Evolutionary conservation across 2,113 vertebrate species (phyloP).

Genomic region (Pseudolaguvia tuberculata): DNA sequence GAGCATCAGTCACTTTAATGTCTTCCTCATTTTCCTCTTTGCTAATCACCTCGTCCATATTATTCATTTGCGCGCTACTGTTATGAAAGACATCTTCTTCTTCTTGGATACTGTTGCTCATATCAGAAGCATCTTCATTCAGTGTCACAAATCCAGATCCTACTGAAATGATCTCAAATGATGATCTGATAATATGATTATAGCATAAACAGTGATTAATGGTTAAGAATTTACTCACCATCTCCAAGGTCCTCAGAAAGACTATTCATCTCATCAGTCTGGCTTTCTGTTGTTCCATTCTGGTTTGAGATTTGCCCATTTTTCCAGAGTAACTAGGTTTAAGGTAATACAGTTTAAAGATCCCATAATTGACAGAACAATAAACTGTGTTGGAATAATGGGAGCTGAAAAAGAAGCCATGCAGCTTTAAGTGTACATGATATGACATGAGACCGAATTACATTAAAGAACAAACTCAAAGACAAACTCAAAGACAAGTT

Average conservation of each 20-base stretch:
- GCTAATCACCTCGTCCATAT: slow-evolving; percentile 50
- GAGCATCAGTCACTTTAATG: slow-evolving; percentile 66
- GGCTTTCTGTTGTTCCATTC: slow-evolving; percentile 60
- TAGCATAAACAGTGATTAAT: neutral
- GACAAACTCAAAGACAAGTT: no score
- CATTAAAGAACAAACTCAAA: no score
- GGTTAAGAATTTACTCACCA: slow-evolving; percentile 52
- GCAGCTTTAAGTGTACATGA: neutral
- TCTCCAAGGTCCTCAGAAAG: slow-evolving; percentile 50
- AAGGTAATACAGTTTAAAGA: slow-evolving; percentile 23
- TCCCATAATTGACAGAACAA: neutral
- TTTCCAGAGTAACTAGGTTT: slow-evolving; percentile 66
- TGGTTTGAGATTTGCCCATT: slow-evolving; percentile 70
- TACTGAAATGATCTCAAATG: slow-evolving; percentile 61
- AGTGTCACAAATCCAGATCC: slow-evolving; percentile 62
- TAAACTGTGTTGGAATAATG: neutral
- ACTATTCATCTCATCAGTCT: slow-evolving; percentile 54
- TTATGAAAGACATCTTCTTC: slow-evolving; percentile 57
- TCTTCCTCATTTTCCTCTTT: slow-evolving; percentile 62
- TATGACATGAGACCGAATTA: neutral
- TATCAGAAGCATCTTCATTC: slow-evolving; percentile 62
- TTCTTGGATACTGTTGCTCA: slow-evolving; percentile 56
- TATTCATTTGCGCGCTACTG: slow-evolving; percentile 55
- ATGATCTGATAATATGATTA: neutral
- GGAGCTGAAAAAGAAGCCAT: no score